Base-by-base conservation (phyloP, 2,888 invertebrate species). In the Drosophila infuscata region DNA sequence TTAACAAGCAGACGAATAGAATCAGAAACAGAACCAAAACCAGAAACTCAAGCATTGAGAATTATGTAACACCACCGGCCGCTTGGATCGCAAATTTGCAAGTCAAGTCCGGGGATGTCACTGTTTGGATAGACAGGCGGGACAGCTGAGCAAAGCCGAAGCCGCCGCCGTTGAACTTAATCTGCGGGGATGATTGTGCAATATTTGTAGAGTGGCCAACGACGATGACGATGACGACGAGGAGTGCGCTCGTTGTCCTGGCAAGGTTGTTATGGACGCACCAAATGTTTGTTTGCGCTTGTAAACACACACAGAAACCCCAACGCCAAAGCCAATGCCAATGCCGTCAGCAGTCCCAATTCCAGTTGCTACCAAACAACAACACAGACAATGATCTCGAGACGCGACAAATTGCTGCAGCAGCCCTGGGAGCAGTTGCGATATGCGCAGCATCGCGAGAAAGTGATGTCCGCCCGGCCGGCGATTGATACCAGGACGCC, bases 401-500 rank as follows among this genome's bases (percentile, higher is more conserved):
- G 95, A 70, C 94, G 96, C 82, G 96, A 96, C 87, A 96, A 96
- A 92, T 93, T 96, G 61, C 93, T 96, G 61, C 94, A 95, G 63
- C 94, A 95, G 77, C 96, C 96, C 0, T 96, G 96, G 96, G 95
- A 96, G 87, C 94, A 95, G 56, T 94, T 95, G 77, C 94, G 95
- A 72, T 96, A 95, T 92, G 94, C 95, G 81, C 95, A 96, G 84
- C 96, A 96, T 89, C 94, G 95, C 63, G 93, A 94, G 76, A 96
- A 96, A 94, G 95, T 96, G 4, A 92, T 94, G 75, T 94, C 94
- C 29, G 96, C 96, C 2, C 92, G 95, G 65, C 95, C 96, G 7
- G 95, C 95, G 7, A 95, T 96, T 63, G 96, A 96, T 93, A 94
- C 94, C 79, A 93, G 94, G 49, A 93, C 95, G n/a, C 96, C 96